These are phyloP conservation scores for Tretioscincus oriximinensis DNA, from an alignment of 2,113 vertebrate species.

Conservation along the genomic window DNA sequence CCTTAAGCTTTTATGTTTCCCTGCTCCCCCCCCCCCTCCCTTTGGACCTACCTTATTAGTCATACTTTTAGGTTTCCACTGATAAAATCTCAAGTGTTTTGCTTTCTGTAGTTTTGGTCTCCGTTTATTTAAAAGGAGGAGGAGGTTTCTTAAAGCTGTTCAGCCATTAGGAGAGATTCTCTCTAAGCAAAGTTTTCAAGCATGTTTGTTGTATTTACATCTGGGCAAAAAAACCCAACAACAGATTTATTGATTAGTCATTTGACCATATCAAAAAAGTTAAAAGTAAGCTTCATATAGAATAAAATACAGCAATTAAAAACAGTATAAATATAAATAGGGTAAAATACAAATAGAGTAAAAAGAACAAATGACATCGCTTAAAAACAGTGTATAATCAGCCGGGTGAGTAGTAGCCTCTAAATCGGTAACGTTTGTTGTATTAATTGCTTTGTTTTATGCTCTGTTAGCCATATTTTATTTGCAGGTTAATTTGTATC, in stretches of 20 bases:
- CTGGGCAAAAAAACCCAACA: too few relatives aligned
- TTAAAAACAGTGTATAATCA: too few relatives aligned
- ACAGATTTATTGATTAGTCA: too few relatives aligned
- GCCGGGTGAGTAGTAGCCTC: too few relatives aligned
- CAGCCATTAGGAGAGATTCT: neutral
- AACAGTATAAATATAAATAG: too few relatives aligned
- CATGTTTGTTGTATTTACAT: neutral
- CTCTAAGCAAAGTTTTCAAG: neutral
- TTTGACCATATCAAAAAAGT: too few relatives aligned
- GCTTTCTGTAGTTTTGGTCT: neutral
- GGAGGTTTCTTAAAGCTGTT: neutral
- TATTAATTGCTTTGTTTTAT: neutral
- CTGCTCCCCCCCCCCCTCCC: neutral
- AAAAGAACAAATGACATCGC: too few relatives aligned
- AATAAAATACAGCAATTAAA: too few relatives aligned
- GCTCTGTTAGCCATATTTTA: neutral
- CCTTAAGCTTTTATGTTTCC: conserved; percentile 22
- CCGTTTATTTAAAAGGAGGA: neutral
- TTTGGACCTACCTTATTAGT: neutral
- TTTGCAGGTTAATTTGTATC: neutral
- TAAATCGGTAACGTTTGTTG: too few relatives aligned
- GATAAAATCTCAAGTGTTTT: conserved; percentile 13
- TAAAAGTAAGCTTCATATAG: too few relatives aligned
- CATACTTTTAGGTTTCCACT: conserved; percentile 3
- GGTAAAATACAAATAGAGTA: too few relatives aligned